These are phyloP conservation scores for Uromys caudimaculatus DNA, from an alignment of 2,797 vertebrate genomes.

Conservation along the genomic window DNA sequence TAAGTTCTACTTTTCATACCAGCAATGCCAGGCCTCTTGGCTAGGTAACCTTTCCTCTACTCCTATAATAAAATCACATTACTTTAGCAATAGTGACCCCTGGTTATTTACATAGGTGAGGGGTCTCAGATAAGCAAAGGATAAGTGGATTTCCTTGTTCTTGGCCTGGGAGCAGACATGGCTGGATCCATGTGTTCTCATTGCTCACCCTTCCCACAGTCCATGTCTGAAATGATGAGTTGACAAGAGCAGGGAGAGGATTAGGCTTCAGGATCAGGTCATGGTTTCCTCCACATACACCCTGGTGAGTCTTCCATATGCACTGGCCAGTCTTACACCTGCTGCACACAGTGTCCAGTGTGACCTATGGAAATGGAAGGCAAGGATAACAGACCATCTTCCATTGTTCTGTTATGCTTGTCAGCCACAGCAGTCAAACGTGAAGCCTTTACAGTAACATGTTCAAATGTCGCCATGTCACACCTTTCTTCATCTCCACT, in stretches of 20 bases:
- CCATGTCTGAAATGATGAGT: neutral
- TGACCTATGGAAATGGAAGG: neutral
- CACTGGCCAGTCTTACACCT: fast-evolving
- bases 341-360: neutral
- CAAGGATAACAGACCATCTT: neutral
- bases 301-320: neutral
- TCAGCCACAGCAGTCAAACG: neutral
- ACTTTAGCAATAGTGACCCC: neutral
- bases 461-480: neutral
- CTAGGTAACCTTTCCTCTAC: neutral
- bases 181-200: neutral
- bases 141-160: neutral
- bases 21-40: neutral
- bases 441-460: neutral
- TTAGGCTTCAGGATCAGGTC: neutral
- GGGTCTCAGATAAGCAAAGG: neutral
- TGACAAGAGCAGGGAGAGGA: neutral
- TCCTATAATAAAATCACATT: neutral
- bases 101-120: neutral
- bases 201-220: too few species aligned
- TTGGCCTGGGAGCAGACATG: too few species aligned
- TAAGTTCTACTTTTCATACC: neutral
- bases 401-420: neutral
- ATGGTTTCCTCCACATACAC: neutral
- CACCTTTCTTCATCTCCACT: neutral